These are phyloP conservation scores for Origma solitaria DNA, from an alignment of 2,113 vertebrate species.

Conservation along the genomic window DNA sequence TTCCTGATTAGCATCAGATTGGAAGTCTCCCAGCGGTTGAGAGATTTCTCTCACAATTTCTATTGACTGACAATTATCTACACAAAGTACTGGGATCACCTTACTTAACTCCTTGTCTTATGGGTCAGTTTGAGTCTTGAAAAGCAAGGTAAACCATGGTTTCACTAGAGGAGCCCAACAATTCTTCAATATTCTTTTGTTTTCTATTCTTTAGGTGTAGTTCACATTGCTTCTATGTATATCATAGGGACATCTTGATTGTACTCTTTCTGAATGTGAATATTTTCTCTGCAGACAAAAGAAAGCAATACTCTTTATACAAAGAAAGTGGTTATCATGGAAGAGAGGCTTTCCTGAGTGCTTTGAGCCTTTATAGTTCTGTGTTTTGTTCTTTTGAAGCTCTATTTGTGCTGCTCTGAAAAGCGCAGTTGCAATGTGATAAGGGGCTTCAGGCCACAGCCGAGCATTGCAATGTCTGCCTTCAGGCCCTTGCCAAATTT, in stretches of 20 bases:
- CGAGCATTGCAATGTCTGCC: not conserved
- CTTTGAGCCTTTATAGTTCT: not conserved
- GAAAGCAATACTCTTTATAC: not conserved
- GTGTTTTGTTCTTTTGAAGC: not conserved
- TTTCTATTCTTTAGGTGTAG: not conserved
- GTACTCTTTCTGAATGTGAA: not conserved
- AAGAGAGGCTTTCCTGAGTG: not conserved
- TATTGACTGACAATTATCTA: not conserved
- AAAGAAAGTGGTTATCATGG: not conserved
- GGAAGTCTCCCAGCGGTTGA: not conserved
- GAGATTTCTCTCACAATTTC: not conserved
- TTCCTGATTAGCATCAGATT: not conserved
- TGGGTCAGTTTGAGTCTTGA: not conserved
- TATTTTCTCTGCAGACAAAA: not conserved
- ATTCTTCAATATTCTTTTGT: not conserved
- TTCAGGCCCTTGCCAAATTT: not conserved
- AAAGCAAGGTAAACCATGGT: not conserved
- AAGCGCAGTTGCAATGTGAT: not conserved
- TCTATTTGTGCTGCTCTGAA: not conserved
- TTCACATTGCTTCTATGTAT: not conserved
- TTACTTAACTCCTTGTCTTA: not conserved
- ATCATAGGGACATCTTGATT: not conserved
- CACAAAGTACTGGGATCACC: not conserved
- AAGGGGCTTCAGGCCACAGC: not conserved
- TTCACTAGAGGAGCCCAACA: not conserved